Base-by-base conservation (phyloP, 2,888 invertebrate species). In the Tryphoninae sp. region DNA sequence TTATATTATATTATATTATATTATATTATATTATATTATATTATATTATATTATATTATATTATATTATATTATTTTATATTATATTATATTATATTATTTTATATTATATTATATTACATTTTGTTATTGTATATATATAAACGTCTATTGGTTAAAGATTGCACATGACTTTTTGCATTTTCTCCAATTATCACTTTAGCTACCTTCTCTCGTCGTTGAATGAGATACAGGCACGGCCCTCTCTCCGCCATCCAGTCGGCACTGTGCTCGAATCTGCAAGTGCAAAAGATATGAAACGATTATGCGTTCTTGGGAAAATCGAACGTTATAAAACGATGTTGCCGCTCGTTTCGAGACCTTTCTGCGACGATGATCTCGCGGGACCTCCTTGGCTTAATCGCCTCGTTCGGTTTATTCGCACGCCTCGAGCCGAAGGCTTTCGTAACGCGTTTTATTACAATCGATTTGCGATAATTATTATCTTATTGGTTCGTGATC, bases 371-470 rank as follows among this genome's bases (percentile, higher is more conserved):
- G 19, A 68, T 73, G 65, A 80, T 80, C 69, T 62, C 77, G 33
- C n/a, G 61, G 61, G 76, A 77, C 73, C 73, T 77, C 76, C 77
- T n/a, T 51, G 69, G 62, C 55, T 82, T 77, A 71, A 79, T 80
- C 73, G 67, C 58, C 42, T 16, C 13, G 40, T 16, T 45, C 45
- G 11, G 19, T 68, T 51, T 77, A 51, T 64, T 45, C 11, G 13
- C 42, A 26, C 9, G 13, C 26, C 3, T 45, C 49, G 49, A 13
- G 16, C 55, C 59, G 64, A 51, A 53, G 51, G 69, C 67, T 73
- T 16, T 53, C 2, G 9, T 16, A 33, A 33, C 33, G 42, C 26
- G 45, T 22, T 69, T 74, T 74, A 80, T 74, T 75, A 64, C 40
- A 53, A 69, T 51, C 73, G 72, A 73, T 76, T 76, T 59, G 64